Percentiles rank a stretch among this genome's conserved stretches.
phyloP scores from a whole-genome alignment of 1,140 invertebrate species.

The Epicauta chinensis region DNA sequence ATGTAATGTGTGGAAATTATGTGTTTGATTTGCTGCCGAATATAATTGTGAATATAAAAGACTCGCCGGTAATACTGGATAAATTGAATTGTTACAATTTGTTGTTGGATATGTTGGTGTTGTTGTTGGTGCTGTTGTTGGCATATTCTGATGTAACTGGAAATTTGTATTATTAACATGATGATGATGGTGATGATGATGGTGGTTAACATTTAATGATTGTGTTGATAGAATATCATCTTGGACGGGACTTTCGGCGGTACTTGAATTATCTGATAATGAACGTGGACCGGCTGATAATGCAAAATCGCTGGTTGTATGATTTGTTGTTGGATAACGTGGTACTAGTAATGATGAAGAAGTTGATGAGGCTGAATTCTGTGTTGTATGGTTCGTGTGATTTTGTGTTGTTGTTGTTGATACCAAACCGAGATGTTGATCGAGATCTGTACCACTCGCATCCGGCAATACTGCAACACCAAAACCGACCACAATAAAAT shows the following conservation, averaged over 20 bases:
- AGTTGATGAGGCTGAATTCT: slow-evolving; percentile 30
- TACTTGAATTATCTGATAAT: slow-evolving; percentile 72
- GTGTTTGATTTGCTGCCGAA: slow-evolving; percentile 67
- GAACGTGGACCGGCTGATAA: slow-evolving; percentile 56
- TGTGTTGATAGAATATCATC: slow-evolving; percentile 58
- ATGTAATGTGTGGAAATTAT: slow-evolving; percentile 62
- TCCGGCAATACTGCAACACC: slow-evolving; percentile 69
- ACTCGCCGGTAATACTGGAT: slow-evolving; percentile 69
- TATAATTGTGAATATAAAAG: slow-evolving; percentile 79
- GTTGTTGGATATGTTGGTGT: slow-evolving; percentile 42
- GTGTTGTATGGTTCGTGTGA: slow-evolving; percentile 43
- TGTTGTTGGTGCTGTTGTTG: slow-evolving; percentile 25
- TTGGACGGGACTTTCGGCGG: slow-evolving; percentile 74
- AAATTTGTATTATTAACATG: slow-evolving; percentile 61
- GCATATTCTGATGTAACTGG: slow-evolving; percentile 50
- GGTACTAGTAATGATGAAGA: slow-evolving; percentile 48
- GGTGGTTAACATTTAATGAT: slow-evolving; percentile 14
- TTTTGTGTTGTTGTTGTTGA: slow-evolving; percentile 49
- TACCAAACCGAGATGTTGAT: slow-evolving; percentile 69
- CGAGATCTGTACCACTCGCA: slow-evolving; percentile 65
- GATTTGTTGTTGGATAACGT: slow-evolving; percentile 48
- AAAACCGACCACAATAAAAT: too few species aligned
- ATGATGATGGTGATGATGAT: slow-evolving; percentile 37
- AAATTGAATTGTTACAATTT: slow-evolving; percentile 61
- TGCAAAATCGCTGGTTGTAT: slow-evolving; percentile 40